Base-by-base conservation (phyloP, 2,888 invertebrate genomes). In the Acleris laterana region DNA sequence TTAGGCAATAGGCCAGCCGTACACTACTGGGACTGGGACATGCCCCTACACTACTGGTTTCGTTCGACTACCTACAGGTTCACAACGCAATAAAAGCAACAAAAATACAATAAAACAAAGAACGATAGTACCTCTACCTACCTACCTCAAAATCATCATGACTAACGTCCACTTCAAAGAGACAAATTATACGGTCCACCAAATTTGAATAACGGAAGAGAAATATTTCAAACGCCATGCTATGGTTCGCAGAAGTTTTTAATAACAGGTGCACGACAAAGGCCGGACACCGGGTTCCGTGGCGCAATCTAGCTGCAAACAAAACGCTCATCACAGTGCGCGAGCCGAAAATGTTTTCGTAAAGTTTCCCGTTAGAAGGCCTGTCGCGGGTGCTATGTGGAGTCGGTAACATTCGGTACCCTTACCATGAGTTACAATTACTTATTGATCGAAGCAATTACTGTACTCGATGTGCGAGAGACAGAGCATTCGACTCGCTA, bases 201-300 rank as follows among this genome's bases (percentile, higher is more conserved):
- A 48, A 66, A 56, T 65, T 56, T 56, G 66, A 66, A 66, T 56
- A 66, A 51, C 38, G 57, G 38, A 66, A 62, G 62, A 66, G 62
- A 66, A 65, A 66, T 22, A 66, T 48, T 57, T 46, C 25, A 50
- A 46, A 32, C 56, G 60, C n/a, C 64, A 49, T 9, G 59, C 22
- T 58, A 69, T 74, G 72, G 72, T 70, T 71, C 72, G 70, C 76
- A 74, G 74, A 76, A 85, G 82, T 87, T 87, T 66, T 87, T 87
- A 88, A 88, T 87, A 86, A 81, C 83, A 81, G 82, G 80, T 82
- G 78, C 74, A 70, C 66, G 74, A 84, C 85, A 88, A 86, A 86
- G 82, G 79, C 74, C 72, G 77, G 77, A 72, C 78, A 69, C 77
- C 74, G 76, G 79, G 38, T 38, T 80, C 78, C 76, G 72, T 70